Evolutionary conservation across 2,888 invertebrate species (phyloP), one percentile per base, ranked within the genome.

Genomic region (Diplolepis rosae): DNA sequence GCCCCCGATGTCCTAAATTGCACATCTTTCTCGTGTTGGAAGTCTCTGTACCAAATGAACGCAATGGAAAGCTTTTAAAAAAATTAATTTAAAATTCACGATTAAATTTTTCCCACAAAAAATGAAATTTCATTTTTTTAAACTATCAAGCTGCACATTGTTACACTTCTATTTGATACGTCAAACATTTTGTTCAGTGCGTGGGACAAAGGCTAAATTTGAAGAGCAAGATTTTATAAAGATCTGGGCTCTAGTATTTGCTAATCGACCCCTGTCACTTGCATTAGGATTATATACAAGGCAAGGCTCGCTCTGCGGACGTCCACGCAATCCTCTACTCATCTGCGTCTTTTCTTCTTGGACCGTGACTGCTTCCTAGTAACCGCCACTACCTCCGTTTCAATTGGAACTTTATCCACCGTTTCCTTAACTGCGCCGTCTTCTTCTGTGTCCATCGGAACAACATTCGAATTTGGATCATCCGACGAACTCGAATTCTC

Each of bases 301-400:
- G 86, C 88, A 81, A 88, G 88, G 80, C 88, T 85, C 76, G 88
- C 88, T 80, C 85, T 84, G 77, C 85, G 88, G 82, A 88, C 87
- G 82, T 88, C 87, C 84, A 88, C 86, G 82, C 88, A 88, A 79
- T 88, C 87, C 88, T 88, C 86, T 83, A 88, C 88, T 88, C 88
- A 88, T 88, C 88, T 88, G 72, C 86, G 88, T 79, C 85, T 88
- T 84, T 88, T 89, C 75, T 88, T 89, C 76, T 85, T 88, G 52
- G 84, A 86, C 70, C 85, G 82, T 73, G 77, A 82, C 79, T 79
- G 79, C 78, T 87, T 88, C 77, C 85, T 88, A 48, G 77, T 73
- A 66, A 50, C 42, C 52, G 52, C 22, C 18, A 9, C 69, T 65
- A 18, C 22, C 32, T 15, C 71, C 67, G 11, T 15, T 51, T 56